A percentile compares a stretch with the other conserved stretches of the same genome.
Conservation (phyloP, 2,888 invertebrate genomes). For the Chymomyza amoena region DNA sequence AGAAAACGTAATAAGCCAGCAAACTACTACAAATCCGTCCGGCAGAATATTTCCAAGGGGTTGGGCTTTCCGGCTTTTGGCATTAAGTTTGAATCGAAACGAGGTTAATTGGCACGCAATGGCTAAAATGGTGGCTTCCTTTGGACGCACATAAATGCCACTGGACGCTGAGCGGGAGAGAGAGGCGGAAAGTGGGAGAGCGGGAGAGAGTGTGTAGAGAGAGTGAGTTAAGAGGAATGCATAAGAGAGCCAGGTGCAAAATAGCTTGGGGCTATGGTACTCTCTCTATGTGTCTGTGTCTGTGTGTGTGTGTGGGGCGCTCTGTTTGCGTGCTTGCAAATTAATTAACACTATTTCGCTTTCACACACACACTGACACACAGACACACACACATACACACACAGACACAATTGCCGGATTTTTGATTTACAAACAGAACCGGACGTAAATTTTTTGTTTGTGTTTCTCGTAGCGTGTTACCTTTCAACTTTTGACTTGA, state of each 20-base stretch:
- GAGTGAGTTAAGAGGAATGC: background rate
- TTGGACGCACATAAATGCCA: background rate
- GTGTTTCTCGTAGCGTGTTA: background rate
- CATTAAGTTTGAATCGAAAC: slow-evolving; percentile 10
- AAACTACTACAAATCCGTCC: background rate
- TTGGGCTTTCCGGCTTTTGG: background rate
- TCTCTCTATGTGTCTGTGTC: too few species aligned
- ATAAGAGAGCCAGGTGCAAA: too few species aligned
- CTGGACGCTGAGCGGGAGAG: background rate
- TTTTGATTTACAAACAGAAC: background rate
- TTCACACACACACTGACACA: slow-evolving; percentile 16
- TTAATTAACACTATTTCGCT: slow-evolving; percentile 56
- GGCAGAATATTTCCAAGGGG: background rate
- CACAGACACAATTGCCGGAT: background rate
- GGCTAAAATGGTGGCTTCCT: background rate
- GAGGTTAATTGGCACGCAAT: slow-evolving; percentile 47
- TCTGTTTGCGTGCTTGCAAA: slow-evolving; percentile 29
- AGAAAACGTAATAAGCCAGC: background rate
- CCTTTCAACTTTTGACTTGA: background rate
- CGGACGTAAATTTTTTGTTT: background rate
- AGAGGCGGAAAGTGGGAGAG: background rate
- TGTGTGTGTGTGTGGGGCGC: background rate
- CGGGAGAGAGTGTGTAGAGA: background rate
- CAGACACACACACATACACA: background rate
- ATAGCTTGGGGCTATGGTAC: background rate